Percentiles rank a stretch among this genome's conserved stretches.
These are phyloP conservation scores for Ctenomys sociabilis DNA, from an alignment of 2,113 vertebrate species.

Conservation along the genomic window DNA sequence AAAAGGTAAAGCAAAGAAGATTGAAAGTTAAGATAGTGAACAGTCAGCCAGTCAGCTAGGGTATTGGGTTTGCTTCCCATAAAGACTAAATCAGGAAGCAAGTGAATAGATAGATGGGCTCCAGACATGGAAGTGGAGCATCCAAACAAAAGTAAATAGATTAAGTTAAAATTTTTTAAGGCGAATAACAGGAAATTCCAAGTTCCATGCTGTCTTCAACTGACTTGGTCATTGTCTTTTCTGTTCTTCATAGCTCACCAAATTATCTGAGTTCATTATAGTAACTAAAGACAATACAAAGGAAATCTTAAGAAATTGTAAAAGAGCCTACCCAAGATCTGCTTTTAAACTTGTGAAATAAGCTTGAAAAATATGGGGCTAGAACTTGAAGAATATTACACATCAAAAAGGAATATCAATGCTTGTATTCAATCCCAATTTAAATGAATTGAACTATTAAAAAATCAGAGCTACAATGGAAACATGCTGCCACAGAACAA, in stretches of 20 bases:
- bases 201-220: not conserved
- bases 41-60: not conserved
- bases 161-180: not conserved
- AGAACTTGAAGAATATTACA: slow-evolving; percentile 47
- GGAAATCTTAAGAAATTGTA: slow-evolving; percentile 18
- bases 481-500: slow-evolving; percentile 36
- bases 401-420: slow-evolving; percentile 64
- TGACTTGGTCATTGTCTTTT: not conserved
- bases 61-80: not conserved
- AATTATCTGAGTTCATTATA: not conserved
- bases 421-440: slow-evolving; percentile 64
- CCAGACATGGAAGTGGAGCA: not conserved
- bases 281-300: not conserved
- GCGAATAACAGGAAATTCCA: not conserved
- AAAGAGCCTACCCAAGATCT: not conserved
- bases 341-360: slow-evolving; percentile 17
- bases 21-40: not conserved
- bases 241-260: not conserved
- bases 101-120: not conserved
- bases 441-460: slow-evolving; percentile 73
- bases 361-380: slow-evolving; percentile 14
- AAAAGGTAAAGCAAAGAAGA: not conserved
- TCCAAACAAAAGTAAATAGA: not conserved
- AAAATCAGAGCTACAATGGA: slow-evolving; percentile 68
- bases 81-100: not conserved